A percentile compares a stretch with the other conserved stretches of the same genome.
These are phyloP conservation scores for Ptychobarbus kaznakovi DNA, from an alignment of 2,797 vertebrate genomes.

Conservation along the genomic window DNA sequence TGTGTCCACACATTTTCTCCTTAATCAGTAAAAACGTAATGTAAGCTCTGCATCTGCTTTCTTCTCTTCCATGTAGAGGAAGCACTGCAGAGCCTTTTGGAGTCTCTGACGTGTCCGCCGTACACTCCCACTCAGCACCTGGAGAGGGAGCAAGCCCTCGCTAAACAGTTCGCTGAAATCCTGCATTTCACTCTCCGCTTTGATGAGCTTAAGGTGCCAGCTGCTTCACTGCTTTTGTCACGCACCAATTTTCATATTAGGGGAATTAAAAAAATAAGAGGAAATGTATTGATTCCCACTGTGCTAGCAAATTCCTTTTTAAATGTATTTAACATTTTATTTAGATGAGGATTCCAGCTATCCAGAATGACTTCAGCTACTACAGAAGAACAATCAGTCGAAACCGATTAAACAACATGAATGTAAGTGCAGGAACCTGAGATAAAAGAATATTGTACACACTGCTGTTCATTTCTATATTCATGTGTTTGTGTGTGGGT, in stretches of 20 bases:
- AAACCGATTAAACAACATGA: constrained; percentile 98
- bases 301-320: background rate
- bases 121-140: constrained; percentile 95
- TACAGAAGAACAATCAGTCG: constrained; percentile 96
- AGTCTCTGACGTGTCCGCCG: constrained; percentile 90
- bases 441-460: background rate
- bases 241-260: background rate
- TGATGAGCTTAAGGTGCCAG: constrained; percentile 93
- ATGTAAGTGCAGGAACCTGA: constrained; percentile 79
- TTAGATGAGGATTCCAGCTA: constrained; percentile 97
- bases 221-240: background rate
- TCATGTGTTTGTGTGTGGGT: background rate
- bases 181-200: constrained; percentile 98
- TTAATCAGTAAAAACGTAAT: background rate
- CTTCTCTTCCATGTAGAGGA: constrained; percentile 77
- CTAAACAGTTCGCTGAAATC: constrained; percentile 98
- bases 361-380: constrained; percentile 99
- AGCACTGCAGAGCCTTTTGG: constrained; percentile 91
- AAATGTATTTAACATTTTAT: constrained; percentile 32
- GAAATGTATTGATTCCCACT: background rate
- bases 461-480: background rate
- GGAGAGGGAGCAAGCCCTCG: constrained; percentile 95
- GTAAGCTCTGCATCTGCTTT: background rate
- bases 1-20: background rate
- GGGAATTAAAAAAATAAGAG: background rate